phyloP scores from a whole-genome alignment of 2,113 vertebrate genomes.

The Psilopsiagon aymara region DNA sequence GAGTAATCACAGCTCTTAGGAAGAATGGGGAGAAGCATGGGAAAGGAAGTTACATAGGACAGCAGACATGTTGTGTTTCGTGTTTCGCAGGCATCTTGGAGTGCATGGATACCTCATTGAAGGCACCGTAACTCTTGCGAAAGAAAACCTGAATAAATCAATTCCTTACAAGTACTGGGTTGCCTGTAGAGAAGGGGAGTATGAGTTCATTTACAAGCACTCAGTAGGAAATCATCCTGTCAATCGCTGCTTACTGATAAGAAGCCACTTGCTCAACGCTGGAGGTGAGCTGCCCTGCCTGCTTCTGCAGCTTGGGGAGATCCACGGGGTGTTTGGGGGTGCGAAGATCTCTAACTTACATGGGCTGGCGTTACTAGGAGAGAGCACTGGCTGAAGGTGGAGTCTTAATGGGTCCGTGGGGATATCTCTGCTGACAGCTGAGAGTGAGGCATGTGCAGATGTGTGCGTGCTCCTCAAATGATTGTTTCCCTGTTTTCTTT shows the following conservation, averaged over 20 bases:
- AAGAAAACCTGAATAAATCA: neutral
- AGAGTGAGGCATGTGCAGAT: neutral
- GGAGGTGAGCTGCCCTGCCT: conserved; percentile 17
- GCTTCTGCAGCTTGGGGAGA: fast-evolving
- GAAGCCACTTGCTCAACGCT: fast-evolving
- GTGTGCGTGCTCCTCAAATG: neutral
- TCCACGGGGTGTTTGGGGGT: neutral
- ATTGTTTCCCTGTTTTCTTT: neutral
- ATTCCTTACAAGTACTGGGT: conserved; percentile 90
- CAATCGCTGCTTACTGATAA: conserved; percentile 63
- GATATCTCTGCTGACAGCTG: neutral
- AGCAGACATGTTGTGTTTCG: neutral
- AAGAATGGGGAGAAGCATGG: neutral
- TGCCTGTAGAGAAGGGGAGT: neutral
- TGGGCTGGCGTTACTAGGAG: neutral
- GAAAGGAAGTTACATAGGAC: neutral
- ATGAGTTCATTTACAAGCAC: conserved; percentile 71
- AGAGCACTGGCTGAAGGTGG: neutral
- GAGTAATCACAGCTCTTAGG: neutral
- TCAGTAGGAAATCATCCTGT: fast-evolving
- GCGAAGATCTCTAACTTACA: neutral
- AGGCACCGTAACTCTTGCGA: conserved; percentile 70
- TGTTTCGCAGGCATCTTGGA: conserved; percentile 69
- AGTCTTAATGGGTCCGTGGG: neutral
- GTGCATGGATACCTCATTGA: conserved; percentile 81